Evolutionary conservation across 1,140 invertebrate genomes (phyloP).

Genomic region (Sweltsa coloradensis): DNA sequence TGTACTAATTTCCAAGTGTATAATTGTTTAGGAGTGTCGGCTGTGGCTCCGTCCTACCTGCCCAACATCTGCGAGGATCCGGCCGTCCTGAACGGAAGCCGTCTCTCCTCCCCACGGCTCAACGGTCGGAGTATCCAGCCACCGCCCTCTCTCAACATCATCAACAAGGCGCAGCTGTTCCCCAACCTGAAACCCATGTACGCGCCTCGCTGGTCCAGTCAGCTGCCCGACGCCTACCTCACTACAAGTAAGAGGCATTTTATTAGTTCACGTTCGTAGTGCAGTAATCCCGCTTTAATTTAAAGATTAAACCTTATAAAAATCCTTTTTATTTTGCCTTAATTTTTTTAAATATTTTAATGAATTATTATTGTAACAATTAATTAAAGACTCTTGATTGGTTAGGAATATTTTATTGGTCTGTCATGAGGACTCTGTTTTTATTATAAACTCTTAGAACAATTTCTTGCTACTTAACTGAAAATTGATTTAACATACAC

Average conservation of each 20-base stretch:
- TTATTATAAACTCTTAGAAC: too few relatives aligned
- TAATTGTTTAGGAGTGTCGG: constrained; percentile 8
- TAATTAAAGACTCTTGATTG: too few relatives aligned
- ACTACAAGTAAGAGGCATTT: constrained; percentile 14
- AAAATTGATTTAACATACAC: too few relatives aligned
- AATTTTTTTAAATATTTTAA: too few relatives aligned
- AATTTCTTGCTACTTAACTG: too few relatives aligned
- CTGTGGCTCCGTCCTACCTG: constrained; percentile 33
- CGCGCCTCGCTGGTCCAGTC: constrained; percentile 54
- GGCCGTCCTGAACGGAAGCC: background rate
- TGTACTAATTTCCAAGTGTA: too few relatives aligned
- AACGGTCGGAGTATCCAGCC: constrained; percentile 11
- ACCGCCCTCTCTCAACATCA: constrained; percentile 51
- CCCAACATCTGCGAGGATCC: constrained; percentile 57
- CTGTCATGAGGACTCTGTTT: too few relatives aligned
- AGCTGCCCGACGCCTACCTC: constrained; percentile 48
- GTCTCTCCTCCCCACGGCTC: background rate
- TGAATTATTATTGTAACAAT: too few relatives aligned
- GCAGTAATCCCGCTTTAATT: too few relatives aligned
- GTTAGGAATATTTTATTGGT: too few relatives aligned
- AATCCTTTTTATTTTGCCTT: too few relatives aligned
- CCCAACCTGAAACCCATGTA: constrained; percentile 57
- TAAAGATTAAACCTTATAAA: too few relatives aligned
- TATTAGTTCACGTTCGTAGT: background rate
- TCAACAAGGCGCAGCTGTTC: constrained; percentile 53